Percentiles rank a stretch among this genome's conserved stretches.
Evolutionary conservation across 2,888 invertebrate genomes (phyloP).

Genomic region (Tineola bisselliella): DNA sequence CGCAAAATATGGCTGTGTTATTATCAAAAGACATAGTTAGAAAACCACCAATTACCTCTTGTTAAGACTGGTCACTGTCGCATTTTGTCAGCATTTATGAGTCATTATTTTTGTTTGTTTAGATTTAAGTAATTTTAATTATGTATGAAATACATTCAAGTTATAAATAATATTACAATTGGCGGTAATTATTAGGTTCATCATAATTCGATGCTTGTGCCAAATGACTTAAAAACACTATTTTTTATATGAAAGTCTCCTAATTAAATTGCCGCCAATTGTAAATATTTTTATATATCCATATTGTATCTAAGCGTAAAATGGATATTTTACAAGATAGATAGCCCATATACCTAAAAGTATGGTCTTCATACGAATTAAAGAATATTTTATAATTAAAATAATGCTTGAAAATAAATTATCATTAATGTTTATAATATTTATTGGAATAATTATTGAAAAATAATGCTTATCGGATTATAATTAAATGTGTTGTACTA

Average conservation of each 20-base stretch:
- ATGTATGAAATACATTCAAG: not conserved
- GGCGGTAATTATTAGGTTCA: not conserved
- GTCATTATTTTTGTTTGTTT: constrained; percentile 4
- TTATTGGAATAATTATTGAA: not conserved
- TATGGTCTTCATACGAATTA: not conserved
- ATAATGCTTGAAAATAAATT: not conserved
- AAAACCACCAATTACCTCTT: constrained; percentile 62
- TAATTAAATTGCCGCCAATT: not conserved
- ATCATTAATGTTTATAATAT: not conserved
- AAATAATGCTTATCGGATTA: too few species aligned
- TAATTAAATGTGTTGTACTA: not conserved
- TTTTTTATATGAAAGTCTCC: not conserved
- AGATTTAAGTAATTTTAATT: not conserved
- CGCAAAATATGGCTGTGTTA: constrained; percentile 58
- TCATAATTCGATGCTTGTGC: not conserved
- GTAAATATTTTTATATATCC: not conserved
- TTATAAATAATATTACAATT: not conserved
- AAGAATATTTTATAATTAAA: not conserved
- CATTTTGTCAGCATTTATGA: constrained; percentile 27
- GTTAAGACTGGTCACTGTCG: constrained; percentile 47
- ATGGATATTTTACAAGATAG: not conserved
- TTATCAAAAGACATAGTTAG: constrained; percentile 58
- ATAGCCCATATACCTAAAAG: not conserved
- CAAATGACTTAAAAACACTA: not conserved
- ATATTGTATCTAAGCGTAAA: not conserved